Evolutionary conservation across 2,888 invertebrate genomes (phyloP).

Genomic region (Ophonus ardosiacus): DNA sequence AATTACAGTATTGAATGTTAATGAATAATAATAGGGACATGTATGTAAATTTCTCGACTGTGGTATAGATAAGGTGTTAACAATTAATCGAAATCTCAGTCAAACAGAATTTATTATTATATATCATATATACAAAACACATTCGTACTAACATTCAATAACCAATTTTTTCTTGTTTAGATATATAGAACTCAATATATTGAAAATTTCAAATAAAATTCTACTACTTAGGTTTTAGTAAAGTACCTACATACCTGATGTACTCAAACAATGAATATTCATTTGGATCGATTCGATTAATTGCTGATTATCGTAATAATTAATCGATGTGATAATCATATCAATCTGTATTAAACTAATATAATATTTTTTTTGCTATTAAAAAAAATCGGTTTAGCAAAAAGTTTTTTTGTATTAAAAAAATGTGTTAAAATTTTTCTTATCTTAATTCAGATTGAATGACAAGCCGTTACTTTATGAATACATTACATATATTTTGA

Average conservation of each 20-base stretch:
- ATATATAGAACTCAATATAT: no score
- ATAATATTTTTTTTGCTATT: neutral
- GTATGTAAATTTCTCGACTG: no score
- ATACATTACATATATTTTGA: neutral
- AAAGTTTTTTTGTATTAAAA: neutral
- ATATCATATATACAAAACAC: no score
- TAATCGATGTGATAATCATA: neutral
- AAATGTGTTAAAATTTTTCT: neutral
- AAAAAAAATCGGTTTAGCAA: neutral
- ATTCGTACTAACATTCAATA: no score
- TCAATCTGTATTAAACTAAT: neutral
- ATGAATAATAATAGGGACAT: neutral
- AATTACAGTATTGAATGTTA: neutral
- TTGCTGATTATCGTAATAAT: neutral
- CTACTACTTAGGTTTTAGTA: neutral
- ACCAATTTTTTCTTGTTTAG: no score
- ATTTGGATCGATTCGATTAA: neutral
- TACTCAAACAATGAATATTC: neutral
- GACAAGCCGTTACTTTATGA: neutral
- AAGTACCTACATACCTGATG: neutral
- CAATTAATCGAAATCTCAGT: no score
- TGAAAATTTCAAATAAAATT: neutral
- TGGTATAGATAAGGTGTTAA: no score
- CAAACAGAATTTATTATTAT: no score
- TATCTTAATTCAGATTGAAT: constrained; percentile 20